Evolutionary conservation across 2,113 vertebrate genomes (phyloP), one percentile per base, ranked within the genome.

Genomic region (Caranx ignobilis): DNA sequence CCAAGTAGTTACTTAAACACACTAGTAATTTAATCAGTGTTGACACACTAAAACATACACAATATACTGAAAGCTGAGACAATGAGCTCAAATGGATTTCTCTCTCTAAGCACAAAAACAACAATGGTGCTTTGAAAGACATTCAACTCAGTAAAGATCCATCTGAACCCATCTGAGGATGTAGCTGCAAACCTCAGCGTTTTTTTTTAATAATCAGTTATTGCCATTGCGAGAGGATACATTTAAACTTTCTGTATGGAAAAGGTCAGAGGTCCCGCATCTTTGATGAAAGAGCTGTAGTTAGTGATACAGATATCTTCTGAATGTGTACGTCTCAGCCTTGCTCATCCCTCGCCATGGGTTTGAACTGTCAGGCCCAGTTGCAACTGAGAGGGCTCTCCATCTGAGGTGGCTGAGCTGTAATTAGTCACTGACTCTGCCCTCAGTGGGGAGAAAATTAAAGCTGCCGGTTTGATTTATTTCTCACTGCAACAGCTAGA

Each of bases 401-500:
- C 61, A 72, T 86, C 79, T 86, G 77, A 62, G 70, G 21, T 78
- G 71, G 47, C 50, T n/a, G 60, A 67, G 45, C 61, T 76, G 71
- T 59, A 81, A 74, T 88, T 82, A 84, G 56, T 89, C 77, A 83
- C 75, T 82, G 84, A 43, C 34, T 47, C 62, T 68, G 71, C 82
- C 71, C 50, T 87, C 66, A 83, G 81, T 75, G 34, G 45, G 43
- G 43, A 75, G 72, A 85, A 87, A 89, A 86, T 91, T 76, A 71
- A 83, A 86, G 57, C 64, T 89, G 56, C 45, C 65, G 12, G 21
- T 79, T 76, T 84, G 79, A 91, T 85, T 75, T 54, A 86, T 89
- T 61, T 77, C 41, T 64, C 26, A 35, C 35, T 73, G 48, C 70
- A 70, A 32, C 43, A 61, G 62, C 76, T 47, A 62, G 52, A 69